These are phyloP conservation scores for Empidonax alnorum DNA, from an alignment of 2,113 vertebrate genomes.

Conservation along the genomic window DNA sequence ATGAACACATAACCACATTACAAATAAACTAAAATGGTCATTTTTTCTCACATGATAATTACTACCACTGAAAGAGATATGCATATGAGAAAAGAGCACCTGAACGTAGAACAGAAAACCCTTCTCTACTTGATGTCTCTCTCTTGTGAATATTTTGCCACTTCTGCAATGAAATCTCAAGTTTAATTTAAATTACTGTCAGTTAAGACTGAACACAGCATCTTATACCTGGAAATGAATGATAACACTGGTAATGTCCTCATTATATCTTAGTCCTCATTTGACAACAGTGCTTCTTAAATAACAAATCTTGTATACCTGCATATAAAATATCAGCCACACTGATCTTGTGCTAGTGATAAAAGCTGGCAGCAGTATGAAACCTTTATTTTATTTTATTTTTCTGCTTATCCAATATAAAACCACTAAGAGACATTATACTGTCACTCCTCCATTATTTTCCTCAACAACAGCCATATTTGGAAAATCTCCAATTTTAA, in stretches of 20 bases:
- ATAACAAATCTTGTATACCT: background rate
- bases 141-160: background rate
- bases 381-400: background rate
- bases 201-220: background rate
- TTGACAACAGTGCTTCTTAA: background rate
- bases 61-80: background rate
- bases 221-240: background rate
- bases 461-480: background rate
- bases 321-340: background rate
- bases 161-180: background rate
- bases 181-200: background rate
- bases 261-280: background rate
- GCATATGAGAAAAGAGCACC: background rate
- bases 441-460: background rate
- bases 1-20: background rate
- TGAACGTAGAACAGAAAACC: background rate
- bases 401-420: background rate
- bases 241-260: background rate
- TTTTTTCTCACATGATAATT: background rate
- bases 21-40: background rate
- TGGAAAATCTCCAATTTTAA: background rate
- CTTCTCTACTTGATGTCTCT: background rate
- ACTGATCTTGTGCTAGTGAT: background rate
- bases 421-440: background rate
- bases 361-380: background rate